Base-by-base conservation (phyloP, 2,113 vertebrate genomes). In the Centropus bengalensis region DNA sequence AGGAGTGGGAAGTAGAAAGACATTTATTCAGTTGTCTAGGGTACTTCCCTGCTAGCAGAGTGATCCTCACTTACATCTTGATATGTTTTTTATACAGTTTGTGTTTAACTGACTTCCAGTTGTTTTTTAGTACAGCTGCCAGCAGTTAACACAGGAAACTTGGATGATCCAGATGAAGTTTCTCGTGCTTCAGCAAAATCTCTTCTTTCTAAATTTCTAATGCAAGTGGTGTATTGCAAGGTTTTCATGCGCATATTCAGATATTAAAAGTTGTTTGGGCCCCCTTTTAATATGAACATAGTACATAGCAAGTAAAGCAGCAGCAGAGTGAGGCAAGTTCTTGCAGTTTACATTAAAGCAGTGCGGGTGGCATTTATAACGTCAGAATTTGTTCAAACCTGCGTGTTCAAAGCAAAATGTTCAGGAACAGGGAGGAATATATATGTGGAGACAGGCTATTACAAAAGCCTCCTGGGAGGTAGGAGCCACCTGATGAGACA, bases 401-500 rank as follows among this genome's bases (percentile, higher is more conserved):
- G 2, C 14, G 8, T 15, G 18, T 45, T 87, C 40, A 2, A 4
- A 36, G 44, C 17, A 14, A 38, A 66, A 26, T 4, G 26, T n/a
- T 82, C 19, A 60, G 78, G 68, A 77, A n/a, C 17, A 73, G 38
- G 15, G 56, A 49, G 52, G 26, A 76, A 14, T 22, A 45, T 45
- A 45, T 12, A 18, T 6, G 44, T 51, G 82, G 62, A 54, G 18
- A 45, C 3, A 5, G 28, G 36, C 2, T 40, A 11, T 68, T 30
- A 55, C 8, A 68, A 24, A 88, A 52, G 21, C 54, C 88, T 75
- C 40, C 45, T 26, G 66, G 40, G 27, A 32, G 36, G 20, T 23
- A 14, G 11, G 51, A 42, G 62, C 2, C 0, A 1, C n/a, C 19
- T 0, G 1, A 4, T 0, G 5, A 71, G 62, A 26, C 1, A 8